phyloP scores from a whole-genome alignment of 1,140 invertebrate species.

The Cotesia typhae region DNA sequence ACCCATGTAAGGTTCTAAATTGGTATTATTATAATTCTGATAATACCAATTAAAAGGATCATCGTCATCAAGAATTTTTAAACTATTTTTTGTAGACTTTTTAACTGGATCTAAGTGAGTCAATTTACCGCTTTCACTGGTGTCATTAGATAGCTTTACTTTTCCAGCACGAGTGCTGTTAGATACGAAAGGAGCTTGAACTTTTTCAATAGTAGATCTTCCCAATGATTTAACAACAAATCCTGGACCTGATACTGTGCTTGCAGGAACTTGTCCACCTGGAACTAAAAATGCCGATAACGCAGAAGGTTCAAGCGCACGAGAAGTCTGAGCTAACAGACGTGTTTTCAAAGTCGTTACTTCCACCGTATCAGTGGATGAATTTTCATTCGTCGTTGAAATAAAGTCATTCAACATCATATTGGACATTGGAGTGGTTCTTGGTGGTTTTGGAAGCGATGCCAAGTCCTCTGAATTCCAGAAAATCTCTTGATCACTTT shows the following conservation, averaged over 20 bases:
- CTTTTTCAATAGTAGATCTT: constrained; percentile 72
- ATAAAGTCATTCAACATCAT: constrained; percentile 16
- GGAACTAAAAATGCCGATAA: constrained; percentile 69
- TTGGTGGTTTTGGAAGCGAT: constrained; percentile 23
- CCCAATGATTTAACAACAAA: constrained; percentile 54
- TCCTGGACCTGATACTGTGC: constrained; percentile 38
- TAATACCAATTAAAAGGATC: constrained; percentile 78
- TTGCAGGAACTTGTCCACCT: constrained; percentile 65
- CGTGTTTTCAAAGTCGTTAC: constrained; percentile 2
- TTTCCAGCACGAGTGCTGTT: constrained; percentile 40
- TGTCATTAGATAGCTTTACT: constrained; percentile 36
- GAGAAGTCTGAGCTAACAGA: constrained; percentile 30
- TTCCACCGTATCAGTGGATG: background rate
- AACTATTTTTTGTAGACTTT: background rate
- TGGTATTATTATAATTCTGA: constrained; percentile 78
- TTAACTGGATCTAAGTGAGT: constrained; percentile 23
- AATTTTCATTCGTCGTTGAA: background rate
- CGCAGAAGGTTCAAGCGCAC: constrained; percentile 57
- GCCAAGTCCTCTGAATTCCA: constrained; percentile 29
- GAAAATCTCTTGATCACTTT: constrained; percentile 21
- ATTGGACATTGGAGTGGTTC: constrained; percentile 27
- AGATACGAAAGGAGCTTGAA: constrained; percentile 64
- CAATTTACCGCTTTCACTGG: constrained; percentile 31
- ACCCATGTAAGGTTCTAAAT: constrained; percentile 73
- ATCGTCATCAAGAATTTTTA: background rate